phyloP scores from a whole-genome alignment of 2,797 vertebrate species.

The Myotis vivesi region DNA sequence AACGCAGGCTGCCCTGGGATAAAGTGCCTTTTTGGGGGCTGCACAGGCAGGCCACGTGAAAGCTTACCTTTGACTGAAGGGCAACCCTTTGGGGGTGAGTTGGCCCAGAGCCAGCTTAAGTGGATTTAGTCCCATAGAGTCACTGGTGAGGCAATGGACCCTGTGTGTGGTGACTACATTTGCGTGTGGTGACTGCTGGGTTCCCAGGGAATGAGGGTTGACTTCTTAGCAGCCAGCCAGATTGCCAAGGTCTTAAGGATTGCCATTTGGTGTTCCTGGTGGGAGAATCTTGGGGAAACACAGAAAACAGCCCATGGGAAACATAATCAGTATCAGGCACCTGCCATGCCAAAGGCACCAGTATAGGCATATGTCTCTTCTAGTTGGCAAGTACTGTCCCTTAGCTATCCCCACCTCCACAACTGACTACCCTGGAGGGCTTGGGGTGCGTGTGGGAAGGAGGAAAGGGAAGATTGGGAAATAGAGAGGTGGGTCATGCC shows the following conservation, averaged over 20 bases:
- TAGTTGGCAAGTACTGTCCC: neutral
- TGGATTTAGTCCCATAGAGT: neutral
- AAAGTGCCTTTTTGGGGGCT: neutral
- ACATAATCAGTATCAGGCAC: neutral
- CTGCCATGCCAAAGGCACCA: neutral
- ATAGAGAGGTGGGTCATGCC: neutral
- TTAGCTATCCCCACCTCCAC: neutral
- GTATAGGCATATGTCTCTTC: neutral
- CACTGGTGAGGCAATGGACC: neutral
- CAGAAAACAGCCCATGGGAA: neutral
- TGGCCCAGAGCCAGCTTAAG: neutral
- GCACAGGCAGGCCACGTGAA: neutral
- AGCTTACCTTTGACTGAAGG: neutral
- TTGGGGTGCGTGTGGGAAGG: neutral
- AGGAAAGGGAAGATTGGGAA: neutral
- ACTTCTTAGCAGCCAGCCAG: neutral
- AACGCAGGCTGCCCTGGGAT: neutral
- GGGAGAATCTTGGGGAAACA: neutral
- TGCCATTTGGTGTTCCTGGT: neutral
- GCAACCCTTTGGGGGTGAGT: neutral
- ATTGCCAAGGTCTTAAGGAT: neutral
- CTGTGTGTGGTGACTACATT: neutral
- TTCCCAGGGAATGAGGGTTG: neutral
- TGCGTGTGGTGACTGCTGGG: neutral
- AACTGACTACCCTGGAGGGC: neutral